Evolutionary conservation across 2,797 vertebrate genomes (phyloP).

Genomic region (Sebastes vulpes): DNA sequence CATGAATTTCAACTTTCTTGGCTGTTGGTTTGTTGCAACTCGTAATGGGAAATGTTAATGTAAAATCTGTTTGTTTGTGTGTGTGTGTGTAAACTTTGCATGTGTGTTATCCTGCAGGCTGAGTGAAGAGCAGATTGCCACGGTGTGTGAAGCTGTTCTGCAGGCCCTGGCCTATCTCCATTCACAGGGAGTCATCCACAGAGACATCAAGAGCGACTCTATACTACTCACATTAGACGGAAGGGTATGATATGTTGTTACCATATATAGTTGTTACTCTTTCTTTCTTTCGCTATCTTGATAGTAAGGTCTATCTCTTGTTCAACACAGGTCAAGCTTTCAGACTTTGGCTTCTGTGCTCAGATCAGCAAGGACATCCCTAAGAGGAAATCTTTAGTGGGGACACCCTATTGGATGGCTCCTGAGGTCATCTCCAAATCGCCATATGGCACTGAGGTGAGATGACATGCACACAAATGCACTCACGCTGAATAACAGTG

Average conservation of each 20-base stretch:
- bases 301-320: not conserved
- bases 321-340: constrained; percentile 94
- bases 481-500: not conserved
- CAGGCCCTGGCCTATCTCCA: constrained; percentile 97
- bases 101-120: constrained; percentile 83
- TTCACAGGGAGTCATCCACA: constrained; percentile 97
- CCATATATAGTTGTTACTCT: too few relatives aligned
- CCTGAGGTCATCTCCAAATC: constrained; percentile 96
- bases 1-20: constrained; percentile 46
- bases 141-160: constrained; percentile 96
- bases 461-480: constrained; percentile 10
- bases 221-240: constrained; percentile 96
- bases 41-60: constrained; percentile 56
- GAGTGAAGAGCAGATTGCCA: constrained; percentile 98
- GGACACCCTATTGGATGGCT: constrained; percentile 98
- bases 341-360: constrained; percentile 99
- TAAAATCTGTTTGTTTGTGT: constrained; percentile 31
- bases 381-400: constrained; percentile 96
- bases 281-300: not conserved
- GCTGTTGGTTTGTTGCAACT: constrained; percentile 21
- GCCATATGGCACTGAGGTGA: constrained; percentile 96
- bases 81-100: constrained; percentile 4
- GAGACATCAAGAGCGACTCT: constrained; percentile 99
- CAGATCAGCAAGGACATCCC: constrained; percentile 99
- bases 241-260: constrained; percentile 84